Conservation (phyloP, 2,113 vertebrate species). For the Prinia subflava region DNA sequence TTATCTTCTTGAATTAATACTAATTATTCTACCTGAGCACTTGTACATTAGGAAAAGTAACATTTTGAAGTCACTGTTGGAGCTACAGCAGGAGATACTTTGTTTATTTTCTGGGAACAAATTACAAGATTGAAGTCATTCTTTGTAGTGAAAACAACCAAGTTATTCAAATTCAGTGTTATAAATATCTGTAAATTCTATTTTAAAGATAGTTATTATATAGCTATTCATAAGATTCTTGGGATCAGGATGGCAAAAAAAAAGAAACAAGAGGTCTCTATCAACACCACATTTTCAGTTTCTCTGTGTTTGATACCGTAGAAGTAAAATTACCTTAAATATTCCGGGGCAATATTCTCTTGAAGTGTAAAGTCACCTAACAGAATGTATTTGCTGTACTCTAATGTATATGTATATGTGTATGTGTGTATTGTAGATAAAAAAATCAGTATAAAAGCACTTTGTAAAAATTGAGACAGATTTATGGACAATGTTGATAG, state of each 20-base stretch:
- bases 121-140: not conserved
- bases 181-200: not conserved
- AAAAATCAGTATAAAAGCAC: not conserved
- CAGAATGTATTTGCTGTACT: not conserved
- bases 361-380: not conserved
- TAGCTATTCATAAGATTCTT: not conserved
- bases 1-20: not conserved
- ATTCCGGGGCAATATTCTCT: not conserved
- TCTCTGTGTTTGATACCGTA: not conserved
- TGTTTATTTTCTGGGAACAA: not conserved
- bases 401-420: too few species aligned
- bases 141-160: not conserved
- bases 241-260: not conserved
- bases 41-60: not conserved
- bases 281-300: not conserved
- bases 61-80: not conserved
- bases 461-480: not conserved
- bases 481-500: not conserved
- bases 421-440: not conserved
- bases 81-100: not conserved
- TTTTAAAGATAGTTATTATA: not conserved
- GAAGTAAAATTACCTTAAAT: not conserved
- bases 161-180: not conserved
- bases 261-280: not conserved
- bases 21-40: not conserved